Percentiles rank a stretch among this genome's conserved stretches.
Evolutionary conservation across 2,888 invertebrate genomes (phyloP).

Genomic region (Sceliomorpha sp.): DNA sequence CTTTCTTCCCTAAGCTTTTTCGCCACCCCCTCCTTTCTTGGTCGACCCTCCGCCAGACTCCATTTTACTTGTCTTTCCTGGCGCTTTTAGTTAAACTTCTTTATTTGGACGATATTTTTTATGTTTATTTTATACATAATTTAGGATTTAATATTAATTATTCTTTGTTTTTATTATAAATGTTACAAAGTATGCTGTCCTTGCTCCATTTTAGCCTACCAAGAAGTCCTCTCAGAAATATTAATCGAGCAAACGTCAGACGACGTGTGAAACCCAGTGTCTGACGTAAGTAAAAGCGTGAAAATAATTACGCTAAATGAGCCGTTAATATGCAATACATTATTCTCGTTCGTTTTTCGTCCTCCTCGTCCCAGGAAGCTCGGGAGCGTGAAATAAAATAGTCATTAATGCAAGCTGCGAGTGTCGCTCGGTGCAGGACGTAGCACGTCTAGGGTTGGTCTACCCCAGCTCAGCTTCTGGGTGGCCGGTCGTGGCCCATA

Average conservation of each 20-base stretch:
- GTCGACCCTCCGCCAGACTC: not conserved
- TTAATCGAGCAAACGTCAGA: too few relatives aligned
- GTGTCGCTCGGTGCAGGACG: slow-evolving; percentile 11
- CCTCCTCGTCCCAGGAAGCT: slow-evolving; percentile 30
- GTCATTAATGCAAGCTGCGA: slow-evolving; percentile 60
- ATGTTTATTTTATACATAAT: too few relatives aligned
- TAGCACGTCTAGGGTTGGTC: slow-evolving; percentile 22
- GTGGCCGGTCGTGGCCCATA: slow-evolving; percentile 56
- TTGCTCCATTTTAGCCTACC: too few relatives aligned
- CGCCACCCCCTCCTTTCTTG: slow-evolving; percentile 1
- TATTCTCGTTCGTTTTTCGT: slow-evolving; percentile 39
- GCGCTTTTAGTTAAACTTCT: too few relatives aligned
- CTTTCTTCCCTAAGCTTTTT: slow-evolving; percentile 24
- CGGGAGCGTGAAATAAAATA: slow-evolving; percentile 57
- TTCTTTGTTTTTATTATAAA: too few relatives aligned
- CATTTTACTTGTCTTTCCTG: not conserved
- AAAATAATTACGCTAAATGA: slow-evolving; percentile 54
- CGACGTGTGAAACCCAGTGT: not conserved
- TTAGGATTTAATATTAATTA: too few relatives aligned
- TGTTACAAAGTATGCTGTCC: too few relatives aligned
- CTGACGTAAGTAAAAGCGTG: slow-evolving; percentile 17
- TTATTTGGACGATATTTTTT: too few relatives aligned
- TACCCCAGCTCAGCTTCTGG: slow-evolving; percentile 46
- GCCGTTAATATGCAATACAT: slow-evolving; percentile 56
- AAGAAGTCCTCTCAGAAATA: too few relatives aligned